Evolutionary conservation across 2,888 invertebrate genomes (phyloP), one percentile per base, ranked within the genome.

Genomic region (Theretra japonica): DNA sequence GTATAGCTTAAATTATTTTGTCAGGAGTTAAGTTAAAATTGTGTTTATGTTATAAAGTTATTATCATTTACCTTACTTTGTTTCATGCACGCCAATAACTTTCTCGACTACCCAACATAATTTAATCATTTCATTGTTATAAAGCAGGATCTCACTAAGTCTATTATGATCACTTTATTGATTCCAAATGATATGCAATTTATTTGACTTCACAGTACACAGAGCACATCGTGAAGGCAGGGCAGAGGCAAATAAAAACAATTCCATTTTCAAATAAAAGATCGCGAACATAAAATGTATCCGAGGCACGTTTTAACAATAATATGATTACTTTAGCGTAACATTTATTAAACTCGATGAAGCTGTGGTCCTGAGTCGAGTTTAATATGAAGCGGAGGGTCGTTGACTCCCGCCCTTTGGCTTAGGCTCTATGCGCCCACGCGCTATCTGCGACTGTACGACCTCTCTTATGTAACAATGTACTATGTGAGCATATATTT

Each of bases 311-410:
- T 77, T 77, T 72, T 76, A 74, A 77, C 79, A 79, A 81, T 80
- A 82, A 81, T 77, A 78, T 78, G 80, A 84, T 82, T 82, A 83
- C 81, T 78, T 79, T 75, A 77, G 78, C 75, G 76, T 81, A 83
- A 80, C 82, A 80, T 84, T 85, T 84, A 87, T 85, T 82, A 82
- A 78, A 78, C 72, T 76, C 75, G 76, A 73, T 73, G 53, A 77
- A 78, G 76, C 75, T 77, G 78, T 80, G 82, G 80, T 78, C 77
- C 78, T 79, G 80, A 85, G 85, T 83, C 78, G 82, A 81, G 82
- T 70, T 65, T 73, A 70, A 73, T 73, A 70, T 59, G 50, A 28
- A 48, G 70, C 68, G 68, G 69, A 57, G 75, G 53, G 73, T 76
- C 75, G 73, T 74, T 73, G 72, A 76, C 73, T 73, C 69, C 58